Evolutionary conservation across 2,888 invertebrate species (phyloP).

Genomic region (Artemia sinica): DNA sequence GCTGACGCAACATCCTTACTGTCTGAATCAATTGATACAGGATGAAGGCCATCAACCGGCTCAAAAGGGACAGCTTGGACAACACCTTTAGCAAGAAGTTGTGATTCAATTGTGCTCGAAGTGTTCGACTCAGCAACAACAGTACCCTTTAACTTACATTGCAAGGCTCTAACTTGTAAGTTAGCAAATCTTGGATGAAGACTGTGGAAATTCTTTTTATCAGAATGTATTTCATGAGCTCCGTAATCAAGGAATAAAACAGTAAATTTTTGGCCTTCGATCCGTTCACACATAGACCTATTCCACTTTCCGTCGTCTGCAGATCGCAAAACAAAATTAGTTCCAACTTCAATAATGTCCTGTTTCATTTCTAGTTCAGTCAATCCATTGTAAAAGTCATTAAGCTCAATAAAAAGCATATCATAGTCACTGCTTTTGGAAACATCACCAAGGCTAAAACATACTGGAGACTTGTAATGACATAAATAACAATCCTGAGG

Average conservation of each 20-base stretch:
- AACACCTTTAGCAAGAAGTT: not conserved
- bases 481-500: too few relatives aligned
- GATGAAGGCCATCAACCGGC: not conserved
- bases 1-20: not conserved
- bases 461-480: not conserved
- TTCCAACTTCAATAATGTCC: not conserved
- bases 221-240: not conserved
- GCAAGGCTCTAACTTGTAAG: not conserved
- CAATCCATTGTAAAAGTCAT: slow-evolving; percentile 18
- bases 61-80: not conserved
- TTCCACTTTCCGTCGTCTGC: not conserved
- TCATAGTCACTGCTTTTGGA: not conserved
- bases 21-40: not conserved
- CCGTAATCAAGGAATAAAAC: slow-evolving; percentile 7
- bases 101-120: not conserved
- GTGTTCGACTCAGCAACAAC: not conserved
- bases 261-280: not conserved
- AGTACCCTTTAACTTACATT: not conserved
- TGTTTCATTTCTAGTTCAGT: slow-evolving; percentile 15
- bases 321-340: slow-evolving; percentile 13
- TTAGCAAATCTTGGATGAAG: not conserved
- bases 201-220: not conserved
- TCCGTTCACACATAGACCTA: not conserved
- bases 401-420: not conserved
- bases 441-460: not conserved